Conservation (phyloP, 2,113 vertebrate species). For the Steatornis caripensis region DNA sequence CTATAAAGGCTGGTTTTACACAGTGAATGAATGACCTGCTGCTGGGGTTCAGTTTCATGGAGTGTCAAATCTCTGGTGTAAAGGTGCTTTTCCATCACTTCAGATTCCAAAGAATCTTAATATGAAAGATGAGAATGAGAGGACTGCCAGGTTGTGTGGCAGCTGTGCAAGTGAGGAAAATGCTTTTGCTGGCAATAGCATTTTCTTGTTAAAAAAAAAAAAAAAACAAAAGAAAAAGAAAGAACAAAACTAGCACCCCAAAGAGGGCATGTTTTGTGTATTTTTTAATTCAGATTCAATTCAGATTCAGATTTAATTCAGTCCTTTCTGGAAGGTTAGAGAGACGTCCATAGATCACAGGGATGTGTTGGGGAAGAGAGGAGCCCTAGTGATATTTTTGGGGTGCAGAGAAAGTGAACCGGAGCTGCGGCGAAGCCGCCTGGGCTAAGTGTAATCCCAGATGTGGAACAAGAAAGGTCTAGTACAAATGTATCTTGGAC, state of each 20-base stretch:
- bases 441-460: not conserved
- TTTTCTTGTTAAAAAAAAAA: not conserved
- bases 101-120: conserved; percentile 53
- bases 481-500: conserved; percentile 14
- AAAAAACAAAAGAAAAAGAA: not conserved
- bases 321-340: not conserved
- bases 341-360: not conserved
- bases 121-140: conserved; percentile 48
- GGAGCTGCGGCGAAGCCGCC: not conserved
- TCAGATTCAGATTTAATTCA: too few relatives aligned
- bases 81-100: conserved; percentile 52
- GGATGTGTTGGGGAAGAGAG: not conserved
- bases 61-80: not conserved
- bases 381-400: not conserved
- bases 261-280: not conserved
- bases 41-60: conserved; percentile 20
- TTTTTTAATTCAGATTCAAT: not conserved
- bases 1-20: conserved; percentile 1
- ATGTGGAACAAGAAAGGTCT: not conserved
- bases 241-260: not conserved
- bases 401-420: not conserved
- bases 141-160: conserved; percentile 24
- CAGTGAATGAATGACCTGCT: not conserved
- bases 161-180: conserved; percentile 39
- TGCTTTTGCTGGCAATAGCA: conserved; percentile 41